These are phyloP conservation scores for Fabriciana adippe DNA, from an alignment of 2,888 invertebrate species.

Conservation along the genomic window DNA sequence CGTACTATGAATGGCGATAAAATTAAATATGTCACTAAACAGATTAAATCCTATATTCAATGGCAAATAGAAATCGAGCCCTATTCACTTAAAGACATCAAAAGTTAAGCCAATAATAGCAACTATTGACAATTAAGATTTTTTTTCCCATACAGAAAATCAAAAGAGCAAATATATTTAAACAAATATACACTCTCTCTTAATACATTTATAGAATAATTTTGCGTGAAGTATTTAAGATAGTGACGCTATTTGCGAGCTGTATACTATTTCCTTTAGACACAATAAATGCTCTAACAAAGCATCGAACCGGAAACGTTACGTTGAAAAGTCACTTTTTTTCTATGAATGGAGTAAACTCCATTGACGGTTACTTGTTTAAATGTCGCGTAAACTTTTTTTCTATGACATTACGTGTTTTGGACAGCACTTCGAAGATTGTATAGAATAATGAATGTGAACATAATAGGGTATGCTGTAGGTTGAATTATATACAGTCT, in stretches of 20 bases:
- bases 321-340: conserved; percentile 51
- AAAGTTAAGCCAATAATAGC: conserved; percentile 39
- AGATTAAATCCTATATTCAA: conserved; percentile 47
- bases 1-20: conserved; percentile 39
- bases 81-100: conserved; percentile 45
- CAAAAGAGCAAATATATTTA: conserved; percentile 6
- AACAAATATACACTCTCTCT: background rate
- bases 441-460: conserved; percentile 12
- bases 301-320: conserved; percentile 56
- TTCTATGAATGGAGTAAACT: conserved; percentile 46
- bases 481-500: no score
- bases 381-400: conserved; percentile 51
- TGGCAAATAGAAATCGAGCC: conserved; percentile 45
- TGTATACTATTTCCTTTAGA: conserved; percentile 46
- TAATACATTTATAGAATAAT: background rate
- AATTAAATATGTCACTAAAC: conserved; percentile 43
- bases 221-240: background rate
- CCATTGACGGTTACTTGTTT: conserved; percentile 51
- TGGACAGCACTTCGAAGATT: conserved; percentile 32
- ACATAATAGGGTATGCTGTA: conserved; percentile 8
- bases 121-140: conserved; percentile 41
- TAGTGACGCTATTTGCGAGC: background rate
- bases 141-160: conserved; percentile 32
- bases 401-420: conserved; percentile 38
- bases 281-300: conserved; percentile 47